phyloP scores from a whole-genome alignment of 1,140 invertebrate genomes.

The Zaprionus vittiger region DNA sequence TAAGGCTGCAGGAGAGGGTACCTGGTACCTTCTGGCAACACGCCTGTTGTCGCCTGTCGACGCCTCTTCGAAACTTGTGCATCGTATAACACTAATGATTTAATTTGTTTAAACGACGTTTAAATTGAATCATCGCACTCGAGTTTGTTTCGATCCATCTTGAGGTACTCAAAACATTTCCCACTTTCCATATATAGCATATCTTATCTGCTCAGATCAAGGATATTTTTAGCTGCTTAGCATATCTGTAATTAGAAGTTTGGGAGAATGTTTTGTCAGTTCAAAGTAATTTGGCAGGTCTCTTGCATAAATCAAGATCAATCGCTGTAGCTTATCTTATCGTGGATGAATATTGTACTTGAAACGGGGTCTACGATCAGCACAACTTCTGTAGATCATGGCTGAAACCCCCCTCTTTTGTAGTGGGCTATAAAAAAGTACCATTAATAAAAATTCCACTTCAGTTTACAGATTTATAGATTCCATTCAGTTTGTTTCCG shows the following conservation, averaged over 20 bases:
- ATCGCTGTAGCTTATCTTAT: neutral
- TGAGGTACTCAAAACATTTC: neutral
- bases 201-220: neutral
- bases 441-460: neutral
- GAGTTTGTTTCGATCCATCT: neutral
- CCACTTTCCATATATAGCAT: slow-evolving; percentile 1
- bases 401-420: neutral
- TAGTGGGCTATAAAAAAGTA: neutral
- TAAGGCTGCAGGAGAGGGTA: neutral
- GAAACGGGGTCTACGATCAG: neutral
- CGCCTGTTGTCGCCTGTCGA: slow-evolving; percentile 16
- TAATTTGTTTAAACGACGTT: slow-evolving; percentile 17
- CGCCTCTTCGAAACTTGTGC: slow-evolving; percentile 11
- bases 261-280: neutral
- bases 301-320: slow-evolving; percentile 6
- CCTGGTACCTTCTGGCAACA: neutral
- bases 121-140: slow-evolving; percentile 35
- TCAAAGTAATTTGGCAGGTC: neutral
- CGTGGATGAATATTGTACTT: neutral
- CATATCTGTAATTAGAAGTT: neutral
- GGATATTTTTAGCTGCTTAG: neutral
- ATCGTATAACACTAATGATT: slow-evolving; percentile 19
- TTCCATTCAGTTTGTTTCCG: neutral
- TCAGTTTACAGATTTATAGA: neutral
- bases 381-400: neutral